A percentile compares a stretch with the other conserved stretches of the same genome.
phyloP scores from a whole-genome alignment of 2,888 invertebrate genomes.

The Drosophila histrio region DNA sequence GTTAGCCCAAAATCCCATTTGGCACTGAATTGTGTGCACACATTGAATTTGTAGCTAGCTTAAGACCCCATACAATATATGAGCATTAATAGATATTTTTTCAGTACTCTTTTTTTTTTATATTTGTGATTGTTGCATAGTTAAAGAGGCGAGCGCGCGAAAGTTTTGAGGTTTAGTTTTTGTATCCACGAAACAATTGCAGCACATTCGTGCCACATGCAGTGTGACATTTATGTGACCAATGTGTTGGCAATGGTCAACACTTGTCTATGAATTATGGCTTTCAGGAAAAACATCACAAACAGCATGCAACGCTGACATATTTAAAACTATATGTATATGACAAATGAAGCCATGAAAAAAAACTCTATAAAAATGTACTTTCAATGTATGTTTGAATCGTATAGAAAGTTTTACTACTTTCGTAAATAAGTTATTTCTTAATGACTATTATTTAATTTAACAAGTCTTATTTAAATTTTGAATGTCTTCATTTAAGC shows the following conservation, averaged over 20 bases:
- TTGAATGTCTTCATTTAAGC: no score
- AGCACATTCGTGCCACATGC: conserved; percentile 70
- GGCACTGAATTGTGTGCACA: conserved; percentile 76
- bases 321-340: conserved; percentile 45
- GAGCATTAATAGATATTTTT: conserved; percentile 69
- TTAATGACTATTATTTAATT: neutral
- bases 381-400: neutral
- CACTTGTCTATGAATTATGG: conserved; percentile 64
- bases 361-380: neutral
- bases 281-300: conserved; percentile 37
- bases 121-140: conserved; percentile 35
- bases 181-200: conserved; percentile 49
- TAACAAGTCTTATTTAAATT: no score
- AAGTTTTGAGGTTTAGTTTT: neutral
- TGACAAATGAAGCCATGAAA: conserved; percentile 57
- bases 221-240: conserved; percentile 66
- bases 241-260: conserved; percentile 35
- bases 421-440: neutral
- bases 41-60: conserved; percentile 74
- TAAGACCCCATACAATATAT: conserved; percentile 59
- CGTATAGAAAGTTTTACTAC: neutral
- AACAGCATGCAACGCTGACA: conserved; percentile 48
- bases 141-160: conserved; percentile 18
- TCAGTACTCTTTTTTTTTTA: conserved; percentile 19
- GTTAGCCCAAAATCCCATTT: conserved; percentile 73